A percentile compares a stretch with the other conserved stretches of the same genome.
Evolutionary conservation across 2,797 vertebrate genomes (phyloP).

Genomic region (Clarias laeviceps): DNA sequence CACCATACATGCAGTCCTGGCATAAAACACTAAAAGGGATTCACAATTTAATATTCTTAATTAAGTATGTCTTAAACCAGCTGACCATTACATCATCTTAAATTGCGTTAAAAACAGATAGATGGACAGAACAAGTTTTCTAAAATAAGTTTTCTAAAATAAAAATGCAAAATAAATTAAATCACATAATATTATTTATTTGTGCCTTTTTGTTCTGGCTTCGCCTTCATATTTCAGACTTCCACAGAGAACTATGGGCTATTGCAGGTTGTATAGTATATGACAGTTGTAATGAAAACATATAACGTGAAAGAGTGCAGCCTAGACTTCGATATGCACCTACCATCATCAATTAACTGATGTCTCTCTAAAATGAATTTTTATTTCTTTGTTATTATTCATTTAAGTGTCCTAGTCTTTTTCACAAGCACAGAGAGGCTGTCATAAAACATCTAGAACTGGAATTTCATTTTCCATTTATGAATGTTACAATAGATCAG

Average conservation of each 20-base stretch:
- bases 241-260: not conserved
- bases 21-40: not conserved
- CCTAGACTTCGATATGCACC: slow-evolving; percentile 19
- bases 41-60: not conserved
- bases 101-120: not conserved
- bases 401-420: slow-evolving; percentile 37
- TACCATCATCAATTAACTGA: slow-evolving; percentile 33
- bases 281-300: not conserved
- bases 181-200: not conserved
- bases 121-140: not conserved
- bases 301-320: not conserved
- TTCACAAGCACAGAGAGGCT: slow-evolving; percentile 20
- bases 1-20: not conserved
- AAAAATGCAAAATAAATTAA: not conserved
- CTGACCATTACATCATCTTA: not conserved
- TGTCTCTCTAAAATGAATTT: slow-evolving; percentile 23
- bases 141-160: not conserved
- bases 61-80: not conserved
- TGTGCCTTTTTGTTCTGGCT: not conserved
- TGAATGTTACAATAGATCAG: slow-evolving; percentile 15
- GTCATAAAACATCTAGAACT: slow-evolving; percentile 22
- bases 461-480: slow-evolving; percentile 4
- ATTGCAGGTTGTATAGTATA: not conserved
- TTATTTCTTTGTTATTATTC: slow-evolving; percentile 47
- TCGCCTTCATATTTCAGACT: not conserved